phyloP scores from a whole-genome alignment of 2,888 invertebrate species.

The Drosophila meridionalis region DNA sequence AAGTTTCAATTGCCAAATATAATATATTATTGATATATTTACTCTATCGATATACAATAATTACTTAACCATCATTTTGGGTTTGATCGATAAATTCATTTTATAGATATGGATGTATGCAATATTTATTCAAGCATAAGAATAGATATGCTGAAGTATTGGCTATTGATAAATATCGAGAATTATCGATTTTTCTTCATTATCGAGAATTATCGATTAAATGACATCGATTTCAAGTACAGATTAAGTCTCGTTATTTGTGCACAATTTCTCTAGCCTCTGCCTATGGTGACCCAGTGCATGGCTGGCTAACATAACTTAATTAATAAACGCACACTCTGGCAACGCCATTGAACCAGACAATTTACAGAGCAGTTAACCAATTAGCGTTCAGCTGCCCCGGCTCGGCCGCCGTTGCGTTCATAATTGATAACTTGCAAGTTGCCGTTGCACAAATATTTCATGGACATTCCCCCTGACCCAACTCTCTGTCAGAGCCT shows the following conservation, averaged over 20 bases:
- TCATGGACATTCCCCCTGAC: background rate
- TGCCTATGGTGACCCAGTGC: background rate
- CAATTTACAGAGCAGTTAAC: constrained; percentile 70
- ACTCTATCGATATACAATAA: no score
- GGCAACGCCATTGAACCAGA: constrained; percentile 40
- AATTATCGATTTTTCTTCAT: no score
- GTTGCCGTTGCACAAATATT: constrained; percentile 21
- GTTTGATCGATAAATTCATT: no score
- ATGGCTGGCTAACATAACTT: constrained; percentile 14
- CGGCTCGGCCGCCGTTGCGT: constrained; percentile 31
- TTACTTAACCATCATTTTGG: no score
- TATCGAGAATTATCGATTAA: no score
- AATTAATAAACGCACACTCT: constrained; percentile 43
- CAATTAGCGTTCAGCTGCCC: constrained; percentile 48
- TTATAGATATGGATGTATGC: no score
- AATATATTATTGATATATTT: no score
- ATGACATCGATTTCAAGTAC: no score
- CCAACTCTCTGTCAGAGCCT: constrained; percentile 1
- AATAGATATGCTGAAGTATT: no score
- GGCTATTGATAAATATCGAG: no score
- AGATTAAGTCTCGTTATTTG: background rate
- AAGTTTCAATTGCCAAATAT: no score
- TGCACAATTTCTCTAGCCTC: background rate
- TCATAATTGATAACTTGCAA: constrained; percentile 62
- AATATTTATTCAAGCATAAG: no score